Conservation (phyloP, 2,888 invertebrate genomes). For the Spodoptera littoralis region DNA sequence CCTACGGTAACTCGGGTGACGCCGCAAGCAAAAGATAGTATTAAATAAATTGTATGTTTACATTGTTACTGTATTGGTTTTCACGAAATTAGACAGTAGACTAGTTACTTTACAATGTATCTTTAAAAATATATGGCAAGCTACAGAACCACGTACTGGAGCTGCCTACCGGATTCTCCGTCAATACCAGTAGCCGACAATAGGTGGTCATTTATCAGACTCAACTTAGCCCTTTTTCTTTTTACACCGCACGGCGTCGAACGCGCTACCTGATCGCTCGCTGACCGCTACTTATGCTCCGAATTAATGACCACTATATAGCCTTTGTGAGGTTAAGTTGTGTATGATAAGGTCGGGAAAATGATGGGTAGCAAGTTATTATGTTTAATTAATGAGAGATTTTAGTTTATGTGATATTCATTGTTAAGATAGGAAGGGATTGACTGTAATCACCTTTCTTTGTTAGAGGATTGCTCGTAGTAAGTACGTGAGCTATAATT, state of each 20-base stretch:
- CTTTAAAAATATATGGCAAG: neutral
- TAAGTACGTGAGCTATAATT: neutral
- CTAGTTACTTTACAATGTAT: too few relatives aligned
- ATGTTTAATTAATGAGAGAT: constrained; percentile 45
- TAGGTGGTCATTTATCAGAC: constrained; percentile 67
- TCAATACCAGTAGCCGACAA: constrained; percentile 68
- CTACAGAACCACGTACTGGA: constrained; percentile 48
- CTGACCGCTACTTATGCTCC: constrained; percentile 56
- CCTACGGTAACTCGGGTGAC: too few relatives aligned
- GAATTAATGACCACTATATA: constrained; percentile 59
- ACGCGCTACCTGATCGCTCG: constrained; percentile 63
- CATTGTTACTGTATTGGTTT: too few relatives aligned
- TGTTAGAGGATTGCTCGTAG: constrained; percentile 13
- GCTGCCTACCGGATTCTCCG: constrained; percentile 30
- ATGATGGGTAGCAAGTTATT: constrained; percentile 54
- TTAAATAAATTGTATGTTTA: too few relatives aligned
- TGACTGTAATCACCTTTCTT: constrained; percentile 19
- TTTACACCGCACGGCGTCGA: constrained; percentile 53
- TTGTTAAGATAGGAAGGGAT: constrained; percentile 38
- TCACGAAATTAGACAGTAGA: too few relatives aligned
- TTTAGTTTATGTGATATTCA: constrained; percentile 45
- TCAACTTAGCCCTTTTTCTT: constrained; percentile 59
- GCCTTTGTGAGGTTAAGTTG: constrained; percentile 51
- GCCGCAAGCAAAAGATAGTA: too few relatives aligned
- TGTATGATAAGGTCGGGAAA: constrained; percentile 53